A percentile compares a stretch with the other conserved stretches of the same genome.
Conservation (phyloP, 2,113 vertebrate species). For the Archilochus colubris region DNA sequence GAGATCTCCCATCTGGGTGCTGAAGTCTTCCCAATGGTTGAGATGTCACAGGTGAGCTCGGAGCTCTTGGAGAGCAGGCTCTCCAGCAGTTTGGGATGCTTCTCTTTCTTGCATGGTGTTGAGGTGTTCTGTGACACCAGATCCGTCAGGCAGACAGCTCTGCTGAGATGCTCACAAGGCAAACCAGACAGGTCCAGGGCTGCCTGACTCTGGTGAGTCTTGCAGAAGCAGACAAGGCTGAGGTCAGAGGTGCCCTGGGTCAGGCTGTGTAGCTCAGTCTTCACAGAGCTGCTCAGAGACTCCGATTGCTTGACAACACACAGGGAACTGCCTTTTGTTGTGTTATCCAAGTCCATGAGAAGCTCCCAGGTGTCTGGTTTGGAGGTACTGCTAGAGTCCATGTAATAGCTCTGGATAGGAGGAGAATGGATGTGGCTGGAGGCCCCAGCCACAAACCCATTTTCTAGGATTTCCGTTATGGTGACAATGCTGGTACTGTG, state of each 20-base stretch:
- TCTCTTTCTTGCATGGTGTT: conserved; percentile 32
- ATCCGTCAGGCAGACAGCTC: neutral
- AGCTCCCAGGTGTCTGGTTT: neutral
- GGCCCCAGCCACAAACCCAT: conserved; percentile 8
- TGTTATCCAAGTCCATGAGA: neutral
- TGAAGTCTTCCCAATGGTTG: neutral
- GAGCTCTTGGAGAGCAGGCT: neutral
- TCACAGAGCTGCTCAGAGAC: neutral
- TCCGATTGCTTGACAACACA: neutral
- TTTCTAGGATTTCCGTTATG: conserved; percentile 57
- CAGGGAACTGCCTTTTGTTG: neutral
- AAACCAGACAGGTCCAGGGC: conserved; percentile 15
- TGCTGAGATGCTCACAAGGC: neutral
- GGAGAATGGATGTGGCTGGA: neutral
- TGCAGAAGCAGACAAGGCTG: conserved; percentile 8
- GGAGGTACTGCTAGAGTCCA: neutral
- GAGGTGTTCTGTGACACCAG: conserved; percentile 31
- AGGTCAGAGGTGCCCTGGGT: conserved; percentile 17
- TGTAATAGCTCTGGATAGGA: neutral
- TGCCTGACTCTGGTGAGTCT: neutral
- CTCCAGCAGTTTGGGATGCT: neutral
- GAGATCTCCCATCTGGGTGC: conserved; percentile 60
- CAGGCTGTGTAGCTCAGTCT: neutral
- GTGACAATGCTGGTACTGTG: neutral
- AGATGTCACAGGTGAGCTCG: neutral